Conservation (phyloP, 2,113 vertebrate species). For the Oxygymnocypris stewartii region DNA sequence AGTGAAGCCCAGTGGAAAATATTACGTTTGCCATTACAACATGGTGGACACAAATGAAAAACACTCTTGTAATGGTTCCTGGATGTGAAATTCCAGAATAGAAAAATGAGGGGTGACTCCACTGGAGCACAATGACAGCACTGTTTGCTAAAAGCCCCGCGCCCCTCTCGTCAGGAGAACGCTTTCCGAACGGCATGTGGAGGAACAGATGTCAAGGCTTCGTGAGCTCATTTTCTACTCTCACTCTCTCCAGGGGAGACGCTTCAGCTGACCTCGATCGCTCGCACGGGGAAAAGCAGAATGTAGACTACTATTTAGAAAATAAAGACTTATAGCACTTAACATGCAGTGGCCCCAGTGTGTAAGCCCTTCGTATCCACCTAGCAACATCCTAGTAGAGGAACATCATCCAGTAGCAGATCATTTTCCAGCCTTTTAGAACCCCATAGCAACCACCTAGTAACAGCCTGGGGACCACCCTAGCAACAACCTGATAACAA, state of each 20-base stretch:
- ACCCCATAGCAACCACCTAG: not conserved
- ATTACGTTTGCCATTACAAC: slow-evolving; percentile 64
- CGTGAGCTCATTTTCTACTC: slow-evolving; percentile 33
- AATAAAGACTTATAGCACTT: not conserved
- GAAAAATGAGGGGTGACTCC: slow-evolving; percentile 60
- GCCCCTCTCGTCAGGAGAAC: slow-evolving; percentile 35
- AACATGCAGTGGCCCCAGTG: not conserved
- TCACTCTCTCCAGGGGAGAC: not conserved
- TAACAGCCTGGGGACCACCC: not conserved
- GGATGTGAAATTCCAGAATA: slow-evolving; percentile 61
- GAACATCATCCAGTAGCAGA: not conserved
- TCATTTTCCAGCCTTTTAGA: not conserved
- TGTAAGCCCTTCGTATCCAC: not conserved
- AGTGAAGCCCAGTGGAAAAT: slow-evolving; percentile 64
- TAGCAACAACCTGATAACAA: not conserved
- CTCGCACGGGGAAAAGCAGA: not conserved
- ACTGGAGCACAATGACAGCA: slow-evolving; percentile 64
- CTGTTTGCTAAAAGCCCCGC: slow-evolving; percentile 64
- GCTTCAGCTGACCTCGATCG: not conserved
- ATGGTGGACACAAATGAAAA: slow-evolving; percentile 55
- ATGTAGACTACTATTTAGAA: not conserved
- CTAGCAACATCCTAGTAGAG: too few relatives aligned
- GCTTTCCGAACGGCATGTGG: not conserved
- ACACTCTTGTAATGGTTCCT: slow-evolving; percentile 66
- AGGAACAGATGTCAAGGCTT: slow-evolving; percentile 43